Percentiles rank a stretch among this genome's conserved stretches.
Conservation (phyloP, 2,888 invertebrate species). For the Erannis defoliaria region DNA sequence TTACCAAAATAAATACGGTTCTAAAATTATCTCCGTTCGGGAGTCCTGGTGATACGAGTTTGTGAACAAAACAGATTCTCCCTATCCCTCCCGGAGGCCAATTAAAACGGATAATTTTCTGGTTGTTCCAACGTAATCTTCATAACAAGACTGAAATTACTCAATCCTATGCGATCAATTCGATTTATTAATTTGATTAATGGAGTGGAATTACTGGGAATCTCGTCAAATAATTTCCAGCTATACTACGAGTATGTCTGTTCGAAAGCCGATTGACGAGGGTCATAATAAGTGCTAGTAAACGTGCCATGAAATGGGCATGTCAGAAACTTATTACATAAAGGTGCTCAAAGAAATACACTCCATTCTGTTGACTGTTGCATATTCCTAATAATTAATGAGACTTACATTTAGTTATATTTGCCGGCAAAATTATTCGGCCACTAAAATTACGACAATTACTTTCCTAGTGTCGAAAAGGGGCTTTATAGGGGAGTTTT, state of each 20-base stretch:
- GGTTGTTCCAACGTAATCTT: slow-evolving; percentile 43
- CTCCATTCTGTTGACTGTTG: background rate
- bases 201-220: slow-evolving; percentile 16
- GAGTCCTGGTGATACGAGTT: slow-evolving; percentile 41
- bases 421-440: too few relatives aligned
- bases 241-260: too few relatives aligned
- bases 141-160: slow-evolving; percentile 23
- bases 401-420: too few relatives aligned
- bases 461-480: too few relatives aligned
- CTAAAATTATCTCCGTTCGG: slow-evolving; percentile 31
- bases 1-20: slow-evolving; percentile 42
- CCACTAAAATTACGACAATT: too few relatives aligned
- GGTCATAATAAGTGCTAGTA: background rate
- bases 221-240: slow-evolving; percentile 13
- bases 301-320: background rate
- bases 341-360: background rate
- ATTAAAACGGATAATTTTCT: slow-evolving; percentile 45
- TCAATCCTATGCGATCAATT: slow-evolving; percentile 20
- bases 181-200: slow-evolving; percentile 17
- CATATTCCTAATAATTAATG: too few relatives aligned
- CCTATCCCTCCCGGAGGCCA: slow-evolving; percentile 31
- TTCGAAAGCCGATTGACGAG: background rate
- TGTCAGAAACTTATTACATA: background rate
- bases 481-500: too few relatives aligned
- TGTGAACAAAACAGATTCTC: slow-evolving; percentile 37